Evolutionary conservation across 2,888 invertebrate genomes (phyloP), one percentile per base, ranked within the genome.

Genomic region (Hydrotaea diabolus): DNA sequence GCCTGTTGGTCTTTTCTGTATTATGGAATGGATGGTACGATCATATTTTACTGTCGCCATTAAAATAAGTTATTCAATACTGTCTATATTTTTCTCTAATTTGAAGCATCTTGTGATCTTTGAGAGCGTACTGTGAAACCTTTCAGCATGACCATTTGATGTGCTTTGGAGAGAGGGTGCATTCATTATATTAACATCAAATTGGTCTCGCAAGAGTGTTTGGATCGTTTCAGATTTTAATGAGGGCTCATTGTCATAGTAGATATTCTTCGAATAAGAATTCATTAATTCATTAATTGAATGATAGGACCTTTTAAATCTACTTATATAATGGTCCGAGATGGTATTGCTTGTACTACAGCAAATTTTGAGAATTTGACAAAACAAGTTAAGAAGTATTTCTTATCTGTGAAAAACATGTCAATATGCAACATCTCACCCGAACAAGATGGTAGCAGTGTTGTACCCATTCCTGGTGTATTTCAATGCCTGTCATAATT

Each of bases 331-430:
- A 87, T 88, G 11, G 87, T 86, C 21, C 87, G 76, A 1, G 85
- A 87, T 7, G 59, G 64, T 71, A 88, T 85, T 8, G 86, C 80
- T 31, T 87, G 82, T 2, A 86, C 85, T 39, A 88, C 64, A 8
- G 83, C 80, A 53, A 88, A 86, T 83, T 86, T 87, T 19, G 85
- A 87, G 57, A 87, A 86, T 73, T 86, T 87, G 66, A 85, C 86
- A 26, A 86, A 21, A 19, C 81, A 87, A 3, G 85, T 86, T 21
- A 86, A 74, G 31, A 87, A 87, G 26, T 66, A 71, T 75, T 78
- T 87, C 49, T 39, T 46, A 46, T 84, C 80, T 15, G 87, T 39
- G 0, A 74, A 85, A 64, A 83, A 86, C 23, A 87, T 87, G 21
- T 77, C 82, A n/a, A 72, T 46, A 73, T 66, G 79, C 1, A 73